A percentile compares a stretch with the other conserved stretches of the same genome.
Conservation (phyloP, 2,888 invertebrate genomes). For the Aethes cnicana region DNA sequence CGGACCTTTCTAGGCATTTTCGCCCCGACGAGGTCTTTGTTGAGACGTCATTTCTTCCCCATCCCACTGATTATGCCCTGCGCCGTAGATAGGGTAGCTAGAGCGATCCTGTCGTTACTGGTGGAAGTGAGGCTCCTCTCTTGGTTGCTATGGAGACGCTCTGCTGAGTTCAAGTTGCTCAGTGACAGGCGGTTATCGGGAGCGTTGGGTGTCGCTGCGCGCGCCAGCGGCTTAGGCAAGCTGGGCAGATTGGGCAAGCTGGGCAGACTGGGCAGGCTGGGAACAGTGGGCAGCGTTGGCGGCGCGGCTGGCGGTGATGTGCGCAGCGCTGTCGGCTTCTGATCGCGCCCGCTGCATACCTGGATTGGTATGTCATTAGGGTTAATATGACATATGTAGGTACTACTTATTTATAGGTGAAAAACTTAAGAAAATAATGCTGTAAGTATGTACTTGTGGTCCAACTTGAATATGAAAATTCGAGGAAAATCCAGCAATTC, state of each 20-base stretch:
- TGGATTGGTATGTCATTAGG: too few relatives aligned
- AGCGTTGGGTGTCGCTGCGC: constrained; percentile 60
- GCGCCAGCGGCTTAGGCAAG: constrained; percentile 55
- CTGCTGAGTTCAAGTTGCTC: constrained; percentile 55
- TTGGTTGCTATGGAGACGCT: constrained; percentile 51
- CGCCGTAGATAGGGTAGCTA: constrained; percentile 65
- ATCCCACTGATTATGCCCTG: constrained; percentile 67
- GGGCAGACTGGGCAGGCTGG: constrained; percentile 60
- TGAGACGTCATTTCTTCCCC: constrained; percentile 79
- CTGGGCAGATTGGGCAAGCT: constrained; percentile 45
- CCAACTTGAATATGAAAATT: too few relatives aligned
- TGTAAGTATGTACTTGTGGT: too few relatives aligned
- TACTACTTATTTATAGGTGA: too few relatives aligned
- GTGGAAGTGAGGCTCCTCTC: constrained; percentile 46
- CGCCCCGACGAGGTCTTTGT: constrained; percentile 49
- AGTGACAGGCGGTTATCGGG: constrained; percentile 57
- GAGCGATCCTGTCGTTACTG: constrained; percentile 59
- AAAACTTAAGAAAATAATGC: background rate
- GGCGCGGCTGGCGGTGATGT: constrained; percentile 65
- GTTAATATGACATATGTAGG: too few relatives aligned
- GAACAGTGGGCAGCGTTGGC: constrained; percentile 51
- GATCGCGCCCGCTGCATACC: constrained; percentile 79
- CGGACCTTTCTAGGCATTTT: constrained; percentile 63
- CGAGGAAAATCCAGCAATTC: too few relatives aligned
- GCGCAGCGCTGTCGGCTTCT: constrained; percentile 66